phyloP scores from a whole-genome alignment of 2,797 vertebrate genomes.

The Lindbergichthys nudifrons region DNA sequence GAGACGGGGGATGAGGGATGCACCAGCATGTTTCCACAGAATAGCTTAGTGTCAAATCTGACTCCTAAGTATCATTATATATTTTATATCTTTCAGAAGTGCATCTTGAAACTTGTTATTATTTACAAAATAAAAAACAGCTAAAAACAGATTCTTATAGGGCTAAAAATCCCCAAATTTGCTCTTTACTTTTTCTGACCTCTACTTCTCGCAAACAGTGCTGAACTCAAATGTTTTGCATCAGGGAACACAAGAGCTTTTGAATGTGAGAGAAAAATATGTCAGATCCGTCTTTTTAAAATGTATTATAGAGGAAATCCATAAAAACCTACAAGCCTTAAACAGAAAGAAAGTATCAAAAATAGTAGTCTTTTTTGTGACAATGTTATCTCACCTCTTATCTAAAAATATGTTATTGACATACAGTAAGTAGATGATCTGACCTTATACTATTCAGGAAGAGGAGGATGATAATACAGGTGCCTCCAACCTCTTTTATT shows the following conservation, averaged over 20 bases:
- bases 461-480: background rate
- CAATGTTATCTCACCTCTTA: too few species aligned
- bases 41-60: background rate
- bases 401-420: too few species aligned
- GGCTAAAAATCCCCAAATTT: too few species aligned
- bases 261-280: too few species aligned
- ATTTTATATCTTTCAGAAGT: background rate
- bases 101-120: background rate
- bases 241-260: background rate
- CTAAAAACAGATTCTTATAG: too few species aligned
- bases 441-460: too few species aligned
- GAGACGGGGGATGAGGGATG: background rate
- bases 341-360: too few species aligned
- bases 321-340: too few species aligned
- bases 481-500: background rate
- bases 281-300: too few species aligned
- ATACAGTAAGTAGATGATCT: background rate
- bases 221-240: background rate
- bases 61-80: background rate
- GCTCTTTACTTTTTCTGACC: background rate
- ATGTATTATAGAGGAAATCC: too few species aligned
- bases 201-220: background rate
- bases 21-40: background rate
- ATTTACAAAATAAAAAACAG: background rate
- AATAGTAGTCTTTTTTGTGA: too few species aligned